A percentile compares a stretch with the other conserved stretches of the same genome.
phyloP scores from a whole-genome alignment of 2,797 vertebrate species.

The Gallinago nigripennis region DNA sequence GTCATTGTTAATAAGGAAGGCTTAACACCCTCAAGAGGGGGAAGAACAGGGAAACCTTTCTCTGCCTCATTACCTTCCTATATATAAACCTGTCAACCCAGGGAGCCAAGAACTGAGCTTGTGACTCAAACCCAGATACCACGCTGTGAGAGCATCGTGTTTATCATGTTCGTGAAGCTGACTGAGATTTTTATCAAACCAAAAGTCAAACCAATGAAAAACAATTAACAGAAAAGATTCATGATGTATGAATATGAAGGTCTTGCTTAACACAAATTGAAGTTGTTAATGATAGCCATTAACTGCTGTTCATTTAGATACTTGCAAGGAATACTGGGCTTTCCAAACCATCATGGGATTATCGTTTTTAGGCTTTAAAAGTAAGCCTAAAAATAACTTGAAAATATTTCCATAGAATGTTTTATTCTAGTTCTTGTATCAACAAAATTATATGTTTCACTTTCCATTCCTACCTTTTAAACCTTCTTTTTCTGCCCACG shows the following conservation, averaged over 20 bases:
- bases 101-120: not conserved
- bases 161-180: not conserved
- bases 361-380: not conserved
- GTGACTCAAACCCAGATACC: not conserved
- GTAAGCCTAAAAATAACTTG: not conserved
- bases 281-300: not conserved
- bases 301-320: not conserved
- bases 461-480: not conserved
- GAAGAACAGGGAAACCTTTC: not conserved
- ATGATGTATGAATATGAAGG: not conserved
- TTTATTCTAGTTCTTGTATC: not conserved
- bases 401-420: not conserved
- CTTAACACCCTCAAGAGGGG: not conserved
- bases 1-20: not conserved
- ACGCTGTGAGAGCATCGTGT: not conserved
- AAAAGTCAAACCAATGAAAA: not conserved
- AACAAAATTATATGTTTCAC: not conserved
- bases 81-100: not conserved
- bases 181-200: not conserved
- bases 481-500: not conserved
- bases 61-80: not conserved
- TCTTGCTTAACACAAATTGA: not conserved
- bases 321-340: not conserved
- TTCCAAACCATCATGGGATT: not conserved
- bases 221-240: not conserved